Base-by-base conservation (phyloP, 2,113 vertebrate genomes). In the Marmota monax region DNA sequence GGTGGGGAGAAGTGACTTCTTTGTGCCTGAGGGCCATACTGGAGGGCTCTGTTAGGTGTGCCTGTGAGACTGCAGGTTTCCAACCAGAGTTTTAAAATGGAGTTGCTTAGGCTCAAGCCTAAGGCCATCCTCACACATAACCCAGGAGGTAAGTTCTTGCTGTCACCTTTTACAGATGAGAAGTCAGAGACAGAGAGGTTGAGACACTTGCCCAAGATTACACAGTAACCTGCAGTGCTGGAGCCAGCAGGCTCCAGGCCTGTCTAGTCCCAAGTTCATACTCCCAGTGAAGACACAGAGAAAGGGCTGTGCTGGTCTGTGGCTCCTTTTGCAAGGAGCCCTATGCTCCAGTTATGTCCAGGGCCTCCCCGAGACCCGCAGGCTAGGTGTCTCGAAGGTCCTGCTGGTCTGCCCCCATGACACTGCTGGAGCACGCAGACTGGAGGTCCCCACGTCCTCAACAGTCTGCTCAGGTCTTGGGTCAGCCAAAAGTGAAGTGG, bases 211-310 rank as follows among this genome's bases (percentile, higher is more conserved):
- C 32, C 4, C 10, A 1, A 10, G 69, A 67, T 29, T 6, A 3
- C 83, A 61, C 63, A 6, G 74, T 14, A 0, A 4, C 5, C 2
- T 29, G 3, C 25, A 1, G 58, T 18, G 0, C 23, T 6, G 3
- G 18, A 34, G 72, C 53, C 76, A 3, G 16, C 32, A 45, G 7
- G 45, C n/a, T 63, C 23, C 11, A 1, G 4, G 65, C 34, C 76
- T 12, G 12, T 3, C 37, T 45, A 29, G 34, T 45, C 2, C 4
- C 0, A 1, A 2, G 27, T 1, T 18, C 22, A 2, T 1, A 16
- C 25, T 58, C 53, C 85, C 5, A 17, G 12, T 4, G 7, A 22
- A 22, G 48, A 1, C 11, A 13, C 12, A 5, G 10, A 18, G 37
- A 25, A 18, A 23, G 79, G 14, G 56, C 53, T 25, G 32, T n/a